Base-by-base conservation (phyloP, 2,888 invertebrate species). In the Hanleya hanleyi region DNA sequence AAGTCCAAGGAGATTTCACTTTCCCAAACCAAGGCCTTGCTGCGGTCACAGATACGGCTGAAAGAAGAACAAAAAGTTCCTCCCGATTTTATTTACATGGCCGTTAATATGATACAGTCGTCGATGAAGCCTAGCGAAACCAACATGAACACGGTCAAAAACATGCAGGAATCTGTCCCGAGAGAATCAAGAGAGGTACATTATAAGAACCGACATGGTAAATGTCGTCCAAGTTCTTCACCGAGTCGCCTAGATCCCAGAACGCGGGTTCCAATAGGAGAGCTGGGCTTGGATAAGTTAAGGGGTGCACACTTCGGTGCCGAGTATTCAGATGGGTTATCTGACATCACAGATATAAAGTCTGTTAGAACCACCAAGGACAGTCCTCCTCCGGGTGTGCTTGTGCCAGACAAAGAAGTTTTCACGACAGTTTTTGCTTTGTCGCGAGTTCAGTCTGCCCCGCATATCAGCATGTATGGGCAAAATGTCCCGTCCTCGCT, bases 61-160 rank as follows among this genome's bases (percentile, higher is more conserved):
- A 85, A 82, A 71, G 78, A 84, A 18, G 85, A 86, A 57, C 84
- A 76, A 36, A 73, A 84, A 67, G 81, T 87, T 9, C 88, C 89
- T 1, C 90, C 90, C 22, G 88, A 88, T 72, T 90, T 90, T 78
- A 86, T 90, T 15, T 89, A 88, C 69, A 76, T 88, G n/a, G 86
- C 88, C 15, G 86, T 89, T 0, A 88, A 86, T 79, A 83, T 87
- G 37, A 88, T 89, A 49, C 87, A 89, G 62, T 81, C 81, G 50
- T 80, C 83, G 4, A 82, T 86, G 81, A 83, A 81, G 65, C 81
- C 81, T 1, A 80, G 79, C 32, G 86, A 86, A 72, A 82, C 84
- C 37, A 81, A 76, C 68, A 76, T 64, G 69, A 86, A 88, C 72
- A 87, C 86, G 22, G 78, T 81, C 41, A 72, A 74, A 57, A 86